phyloP scores from a whole-genome alignment of 2,797 vertebrate genomes.

The Hirundo rustica region DNA sequence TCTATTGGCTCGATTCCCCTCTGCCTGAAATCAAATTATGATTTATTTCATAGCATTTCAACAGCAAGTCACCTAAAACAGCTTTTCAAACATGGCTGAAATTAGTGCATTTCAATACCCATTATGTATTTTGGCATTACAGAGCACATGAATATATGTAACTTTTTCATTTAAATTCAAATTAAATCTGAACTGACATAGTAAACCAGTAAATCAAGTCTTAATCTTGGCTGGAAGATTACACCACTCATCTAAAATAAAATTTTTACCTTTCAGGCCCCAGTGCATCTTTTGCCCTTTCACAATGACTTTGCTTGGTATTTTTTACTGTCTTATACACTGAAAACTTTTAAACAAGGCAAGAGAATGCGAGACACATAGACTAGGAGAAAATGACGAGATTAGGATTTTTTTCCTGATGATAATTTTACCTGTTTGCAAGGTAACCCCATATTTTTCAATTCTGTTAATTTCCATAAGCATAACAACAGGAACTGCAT shows the following conservation, averaged over 20 bases:
- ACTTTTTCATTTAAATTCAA: neutral
- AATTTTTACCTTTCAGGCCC: neutral
- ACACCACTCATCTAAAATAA: neutral
- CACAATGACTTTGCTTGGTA: neutral
- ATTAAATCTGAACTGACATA: neutral
- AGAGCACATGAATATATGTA: neutral
- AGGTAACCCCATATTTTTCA: slow-evolving; percentile 59
- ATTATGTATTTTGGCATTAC: neutral
- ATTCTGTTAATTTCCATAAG: slow-evolving; percentile 51
- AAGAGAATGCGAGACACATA: neutral
- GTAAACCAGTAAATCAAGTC: neutral
- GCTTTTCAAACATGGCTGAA: neutral
- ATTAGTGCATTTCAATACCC: neutral
- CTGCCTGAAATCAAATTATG: neutral
- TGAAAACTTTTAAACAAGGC: slow-evolving; percentile 29
- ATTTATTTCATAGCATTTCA: neutral
- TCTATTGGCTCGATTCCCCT: neutral
- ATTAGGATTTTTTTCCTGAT: neutral
- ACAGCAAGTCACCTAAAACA: neutral
- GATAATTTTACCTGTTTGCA: slow-evolving; percentile 64
- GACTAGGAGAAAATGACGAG: neutral
- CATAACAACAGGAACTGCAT: slow-evolving; percentile 12
- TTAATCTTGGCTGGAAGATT: neutral
- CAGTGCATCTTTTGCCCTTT: neutral
- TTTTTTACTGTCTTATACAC: neutral